These are phyloP conservation scores for Perodicticus potto DNA, from an alignment of 2,797 vertebrate species.

Conservation along the genomic window DNA sequence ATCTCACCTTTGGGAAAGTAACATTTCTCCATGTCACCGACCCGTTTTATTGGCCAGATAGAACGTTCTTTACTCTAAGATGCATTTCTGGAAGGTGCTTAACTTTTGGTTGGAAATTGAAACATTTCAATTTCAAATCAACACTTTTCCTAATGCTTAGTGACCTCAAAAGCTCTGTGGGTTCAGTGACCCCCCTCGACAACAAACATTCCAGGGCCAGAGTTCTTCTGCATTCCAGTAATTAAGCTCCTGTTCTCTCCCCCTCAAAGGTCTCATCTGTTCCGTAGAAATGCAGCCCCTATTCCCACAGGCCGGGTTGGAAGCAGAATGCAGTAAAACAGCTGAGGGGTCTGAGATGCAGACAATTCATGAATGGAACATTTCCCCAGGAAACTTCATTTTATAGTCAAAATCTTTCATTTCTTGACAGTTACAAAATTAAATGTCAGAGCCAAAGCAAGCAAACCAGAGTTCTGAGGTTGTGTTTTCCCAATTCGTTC, in stretches of 20 bases:
- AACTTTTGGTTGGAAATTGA: slow-evolving; percentile 49
- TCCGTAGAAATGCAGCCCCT: not conserved
- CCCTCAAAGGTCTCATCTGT: not conserved
- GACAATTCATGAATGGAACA: not conserved
- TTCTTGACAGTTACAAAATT: slow-evolving; percentile 56
- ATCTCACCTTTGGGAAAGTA: not conserved
- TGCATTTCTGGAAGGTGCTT: slow-evolving; percentile 62
- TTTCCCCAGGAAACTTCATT: slow-evolving; percentile 55
- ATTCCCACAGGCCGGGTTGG: not conserved
- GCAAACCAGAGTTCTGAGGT: slow-evolving; percentile 5
- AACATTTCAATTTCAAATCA: slow-evolving; percentile 42
- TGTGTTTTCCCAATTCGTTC: slow-evolving; percentile 48
- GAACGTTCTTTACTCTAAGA: not conserved
- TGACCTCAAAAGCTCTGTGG: not conserved
- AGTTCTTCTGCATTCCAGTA: not conserved
- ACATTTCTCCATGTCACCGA: not conserved
- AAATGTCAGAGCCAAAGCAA: slow-evolving; percentile 15
- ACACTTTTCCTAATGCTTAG: slow-evolving; percentile 1
- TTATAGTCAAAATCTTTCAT: slow-evolving; percentile 61
- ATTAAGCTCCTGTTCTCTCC: not conserved
- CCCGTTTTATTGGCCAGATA: not conserved
- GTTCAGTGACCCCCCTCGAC: not conserved
- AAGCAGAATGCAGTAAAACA: not conserved
- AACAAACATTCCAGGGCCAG: not conserved
- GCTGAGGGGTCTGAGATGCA: not conserved